phyloP scores from a whole-genome alignment of 1,140 invertebrate genomes.

The Melitaea cinxia region DNA sequence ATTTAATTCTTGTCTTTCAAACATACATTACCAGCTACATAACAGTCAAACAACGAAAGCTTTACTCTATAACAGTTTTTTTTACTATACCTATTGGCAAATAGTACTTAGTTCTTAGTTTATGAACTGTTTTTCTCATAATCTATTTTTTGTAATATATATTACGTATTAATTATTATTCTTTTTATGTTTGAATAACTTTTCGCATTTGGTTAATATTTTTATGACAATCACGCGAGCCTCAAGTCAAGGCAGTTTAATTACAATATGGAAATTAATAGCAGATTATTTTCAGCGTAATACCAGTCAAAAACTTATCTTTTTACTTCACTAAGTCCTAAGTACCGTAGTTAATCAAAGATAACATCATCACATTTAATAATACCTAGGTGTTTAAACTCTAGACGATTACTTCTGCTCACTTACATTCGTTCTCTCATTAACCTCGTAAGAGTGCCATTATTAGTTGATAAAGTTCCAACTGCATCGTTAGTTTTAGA shows the following conservation, averaged over 20 bases:
- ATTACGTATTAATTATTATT: not conserved
- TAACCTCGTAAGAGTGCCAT: constrained; percentile 23
- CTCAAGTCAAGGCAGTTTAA: not conserved
- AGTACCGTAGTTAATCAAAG: not conserved
- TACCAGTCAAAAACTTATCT: not conserved
- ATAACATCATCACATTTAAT: not conserved
- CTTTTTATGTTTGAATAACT: not conserved
- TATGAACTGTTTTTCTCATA: not conserved
- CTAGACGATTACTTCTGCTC: not conserved
- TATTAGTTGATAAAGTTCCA: constrained; percentile 26
- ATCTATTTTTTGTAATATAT: not conserved
- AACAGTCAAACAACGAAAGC: too few species aligned
- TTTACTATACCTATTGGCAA: too few species aligned
- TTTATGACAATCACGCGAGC: not conserved
- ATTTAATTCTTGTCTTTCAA: too few species aligned
- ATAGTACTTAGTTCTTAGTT: too few species aligned
- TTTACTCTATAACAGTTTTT: too few species aligned
- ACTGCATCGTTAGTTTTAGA: constrained; percentile 17
- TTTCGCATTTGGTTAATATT: constrained; percentile 2
- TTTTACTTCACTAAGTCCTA: not conserved
- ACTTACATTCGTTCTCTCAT: too few species aligned
- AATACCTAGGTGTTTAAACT: constrained; percentile 13
- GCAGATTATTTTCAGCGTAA: not conserved
- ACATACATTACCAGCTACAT: too few species aligned
- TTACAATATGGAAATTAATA: constrained; percentile 3